Conservation (phyloP, 2,888 invertebrate species). For the Drosophila eohydei region DNA sequence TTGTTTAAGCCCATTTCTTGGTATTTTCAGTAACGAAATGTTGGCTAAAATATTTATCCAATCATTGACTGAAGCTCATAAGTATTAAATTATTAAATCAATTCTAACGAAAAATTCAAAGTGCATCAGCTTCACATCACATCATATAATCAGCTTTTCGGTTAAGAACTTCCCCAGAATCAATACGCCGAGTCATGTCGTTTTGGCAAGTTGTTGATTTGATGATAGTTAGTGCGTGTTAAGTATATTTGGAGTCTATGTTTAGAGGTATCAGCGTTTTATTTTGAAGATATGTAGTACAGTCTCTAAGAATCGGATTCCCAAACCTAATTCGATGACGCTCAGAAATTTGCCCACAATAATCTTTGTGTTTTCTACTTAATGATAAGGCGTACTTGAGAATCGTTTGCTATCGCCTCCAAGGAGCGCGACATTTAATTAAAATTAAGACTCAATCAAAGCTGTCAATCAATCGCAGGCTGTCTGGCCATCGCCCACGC, state of each 20-base stretch:
- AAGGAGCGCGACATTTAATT: slow-evolving; percentile 44
- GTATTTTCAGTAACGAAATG: not conserved
- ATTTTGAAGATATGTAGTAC: not conserved
- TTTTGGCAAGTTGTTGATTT: not conserved
- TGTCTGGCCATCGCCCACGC: slow-evolving; percentile 88
- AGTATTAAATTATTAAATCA: not conserved
- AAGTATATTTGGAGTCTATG: too few relatives aligned
- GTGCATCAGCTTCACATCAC: not conserved
- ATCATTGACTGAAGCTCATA: too few relatives aligned
- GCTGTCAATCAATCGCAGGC: slow-evolving; percentile 67
- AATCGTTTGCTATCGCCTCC: slow-evolving; percentile 36
- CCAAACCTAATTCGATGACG: not conserved
- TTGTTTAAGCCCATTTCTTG: not conserved
- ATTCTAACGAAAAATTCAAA: not conserved
- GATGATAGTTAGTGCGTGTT: not conserved
- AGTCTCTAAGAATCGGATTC: not conserved
- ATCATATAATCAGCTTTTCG: not conserved
- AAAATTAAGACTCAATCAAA: slow-evolving; percentile 31
- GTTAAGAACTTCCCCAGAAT: not conserved
- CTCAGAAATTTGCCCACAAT: not conserved
- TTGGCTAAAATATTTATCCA: not conserved
- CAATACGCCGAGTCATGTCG: not conserved
- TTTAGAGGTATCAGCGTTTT: not conserved
- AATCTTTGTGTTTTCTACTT: slow-evolving; percentile 43
- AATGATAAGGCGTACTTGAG: slow-evolving; percentile 48